Percentiles rank a stretch among this genome's conserved stretches.
These are phyloP conservation scores for Luperina nickerlii DNA, from an alignment of 2,888 invertebrate species.

Conservation along the genomic window DNA sequence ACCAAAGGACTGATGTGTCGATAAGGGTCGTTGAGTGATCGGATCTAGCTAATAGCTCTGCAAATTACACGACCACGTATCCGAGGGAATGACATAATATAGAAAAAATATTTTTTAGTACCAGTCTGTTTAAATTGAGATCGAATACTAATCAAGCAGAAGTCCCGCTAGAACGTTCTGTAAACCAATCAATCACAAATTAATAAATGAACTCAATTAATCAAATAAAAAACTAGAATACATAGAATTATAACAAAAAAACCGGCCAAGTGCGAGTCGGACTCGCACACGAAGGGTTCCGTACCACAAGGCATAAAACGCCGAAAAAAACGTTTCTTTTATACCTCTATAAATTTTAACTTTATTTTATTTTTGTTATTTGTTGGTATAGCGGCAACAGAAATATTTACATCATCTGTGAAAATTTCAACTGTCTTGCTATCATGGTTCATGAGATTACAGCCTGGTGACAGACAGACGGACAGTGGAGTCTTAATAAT, in stretches of 20 bases:
- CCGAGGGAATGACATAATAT: neutral
- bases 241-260: conserved; percentile 7
- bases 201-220: conserved; percentile 31
- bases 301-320: too few species aligned
- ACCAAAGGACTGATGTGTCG: conserved; percentile 16
- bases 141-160: neutral
- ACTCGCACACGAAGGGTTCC: too few species aligned
- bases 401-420: too few species aligned
- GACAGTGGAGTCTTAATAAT: too few species aligned
- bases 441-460: too few species aligned
- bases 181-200: conserved; percentile 30
- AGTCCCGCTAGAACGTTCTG: neutral
- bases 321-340: too few species aligned
- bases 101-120: neutral
- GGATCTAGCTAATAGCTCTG: conserved; percentile 19
- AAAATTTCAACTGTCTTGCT: too few species aligned
- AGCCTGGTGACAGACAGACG: too few species aligned
- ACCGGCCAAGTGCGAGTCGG: too few species aligned
- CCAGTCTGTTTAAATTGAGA: neutral
- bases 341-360: too few species aligned
- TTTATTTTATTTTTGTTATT: too few species aligned
- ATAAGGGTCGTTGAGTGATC: conserved; percentile 38
- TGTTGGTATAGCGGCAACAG: too few species aligned
- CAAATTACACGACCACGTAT: neutral
- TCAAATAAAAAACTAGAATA: conserved; percentile 22